Percentiles rank a stretch among this genome's conserved stretches.
Conservation (phyloP, 92 coral and sea anemone species). For the Montipora capitata region DNA sequence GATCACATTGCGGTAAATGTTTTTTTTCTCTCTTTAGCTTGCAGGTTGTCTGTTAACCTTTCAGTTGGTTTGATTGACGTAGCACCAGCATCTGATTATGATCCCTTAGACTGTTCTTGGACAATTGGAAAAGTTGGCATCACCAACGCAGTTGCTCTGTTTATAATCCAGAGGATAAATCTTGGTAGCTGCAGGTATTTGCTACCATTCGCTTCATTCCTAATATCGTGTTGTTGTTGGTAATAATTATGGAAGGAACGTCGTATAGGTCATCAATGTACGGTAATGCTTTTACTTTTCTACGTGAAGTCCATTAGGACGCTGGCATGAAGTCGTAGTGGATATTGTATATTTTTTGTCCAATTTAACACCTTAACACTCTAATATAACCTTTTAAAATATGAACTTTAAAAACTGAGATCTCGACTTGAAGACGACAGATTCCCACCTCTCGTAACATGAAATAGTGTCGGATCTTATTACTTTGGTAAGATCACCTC, state of each 20-base stretch:
- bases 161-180: conserved; percentile 2
- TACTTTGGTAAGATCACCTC: too few species aligned
- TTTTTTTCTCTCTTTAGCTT: neutral
- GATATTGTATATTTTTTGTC: too few species aligned
- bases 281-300: too few species aligned
- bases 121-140: conserved; percentile 19
- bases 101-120: conserved; percentile 11
- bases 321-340: neutral
- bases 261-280: too few species aligned
- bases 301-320: neutral
- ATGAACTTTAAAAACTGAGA: too few species aligned
- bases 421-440: too few species aligned
- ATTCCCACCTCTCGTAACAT: too few species aligned
- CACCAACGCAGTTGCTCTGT: neutral
- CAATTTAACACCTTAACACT: too few species aligned
- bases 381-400: too few species aligned
- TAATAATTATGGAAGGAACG: neutral
- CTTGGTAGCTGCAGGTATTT: conserved; percentile 18
- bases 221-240: neutral
- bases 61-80: conserved; percentile 1
- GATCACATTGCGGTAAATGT: too few species aligned
- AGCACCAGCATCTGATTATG: neutral
- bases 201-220: neutral
- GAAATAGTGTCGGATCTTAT: too few species aligned
- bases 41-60: conserved; percentile 5